Base-by-base conservation (phyloP, 2,113 vertebrate genomes). In the Clarias magur region DNA sequence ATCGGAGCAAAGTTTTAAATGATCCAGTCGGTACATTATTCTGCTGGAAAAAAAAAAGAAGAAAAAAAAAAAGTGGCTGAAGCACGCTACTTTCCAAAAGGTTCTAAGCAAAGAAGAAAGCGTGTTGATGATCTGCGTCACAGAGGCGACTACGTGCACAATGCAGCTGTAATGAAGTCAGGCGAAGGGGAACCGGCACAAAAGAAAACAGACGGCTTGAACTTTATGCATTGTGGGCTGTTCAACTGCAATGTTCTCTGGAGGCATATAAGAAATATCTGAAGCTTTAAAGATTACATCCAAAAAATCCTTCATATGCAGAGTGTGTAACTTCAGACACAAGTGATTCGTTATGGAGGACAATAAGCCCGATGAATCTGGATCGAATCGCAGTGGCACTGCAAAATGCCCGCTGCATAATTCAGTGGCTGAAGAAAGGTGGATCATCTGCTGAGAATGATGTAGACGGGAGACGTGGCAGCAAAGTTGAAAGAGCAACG, bases 381-480 rank as follows among this genome's bases (percentile, higher is more conserved):
- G 83, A 85, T 85, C 56, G 85, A 62, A 63, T 83, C 80, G 83
- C 75, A 54, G 27, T 10, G 60, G 72, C 30, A 57, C 17, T 88
- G 4, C 60, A 56, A 85, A 79, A 38, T 34, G 86, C 79, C n/a
- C 25, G 70, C 54, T 68, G 75, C n/a, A 88, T 88, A 38, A 85
- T 88, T 81, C 73, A 88, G 83, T 27, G 82, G 63, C 76, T 85
- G 11, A 88, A 88, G 56, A 88, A 85, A 82, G 81, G 65, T 80
- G 87, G 87, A 48, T 70, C 75, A 57, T 53, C 53, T 84, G 72
- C 83, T 19, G 70, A 78, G 68, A 80, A 42, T 75, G 73, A 88
- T 23, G 72, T 48, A 25, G 70, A 62, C 25, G 34, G 70, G 34
- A 56, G 75, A 72, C 75, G n/a, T 62, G 87, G 76, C 75, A 85